These are phyloP conservation scores for Folsomia manolachei DNA, from an alignment of 2,888 invertebrate genomes.

Conservation along the genomic window DNA sequence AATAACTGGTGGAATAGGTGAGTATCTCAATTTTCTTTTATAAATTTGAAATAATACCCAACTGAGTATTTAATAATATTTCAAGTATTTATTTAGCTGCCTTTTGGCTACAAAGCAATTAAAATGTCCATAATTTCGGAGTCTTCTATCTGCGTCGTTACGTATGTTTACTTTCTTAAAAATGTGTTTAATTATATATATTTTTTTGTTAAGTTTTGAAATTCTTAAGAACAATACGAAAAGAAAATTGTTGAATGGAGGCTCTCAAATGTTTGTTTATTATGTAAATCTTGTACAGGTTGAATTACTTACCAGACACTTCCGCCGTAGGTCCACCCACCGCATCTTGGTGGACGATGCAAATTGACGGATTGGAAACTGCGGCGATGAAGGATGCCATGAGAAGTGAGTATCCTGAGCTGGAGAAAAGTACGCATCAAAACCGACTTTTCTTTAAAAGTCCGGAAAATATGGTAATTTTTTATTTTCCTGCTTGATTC, in stretches of 20 bases:
- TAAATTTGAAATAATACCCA: no score
- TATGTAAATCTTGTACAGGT: no score
- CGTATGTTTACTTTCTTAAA: not conserved
- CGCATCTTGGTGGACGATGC: not conserved
- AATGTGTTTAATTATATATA: not conserved
- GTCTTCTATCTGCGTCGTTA: not conserved
- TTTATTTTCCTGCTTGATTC: no score
- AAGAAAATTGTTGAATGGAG: no score
- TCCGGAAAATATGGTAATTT: not conserved
- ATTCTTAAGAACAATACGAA: no score
- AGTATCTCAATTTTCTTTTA: no score
- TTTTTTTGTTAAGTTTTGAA: no score
- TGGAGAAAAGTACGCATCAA: not conserved
- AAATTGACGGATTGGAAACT: not conserved
- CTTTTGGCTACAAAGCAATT: no score
- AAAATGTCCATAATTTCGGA: not conserved
- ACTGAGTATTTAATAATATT: no score
- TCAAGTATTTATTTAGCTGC: no score
- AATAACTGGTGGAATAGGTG: no score
- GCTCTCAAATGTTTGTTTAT: no score
- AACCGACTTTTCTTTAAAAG: not conserved
- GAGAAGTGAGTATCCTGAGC: not conserved
- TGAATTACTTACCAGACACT: not conserved
- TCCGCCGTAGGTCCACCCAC: not conserved
- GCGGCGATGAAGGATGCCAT: not conserved